These are phyloP conservation scores for Stigmatopora argus DNA, from an alignment of 2,113 vertebrate species.

Conservation along the genomic window DNA sequence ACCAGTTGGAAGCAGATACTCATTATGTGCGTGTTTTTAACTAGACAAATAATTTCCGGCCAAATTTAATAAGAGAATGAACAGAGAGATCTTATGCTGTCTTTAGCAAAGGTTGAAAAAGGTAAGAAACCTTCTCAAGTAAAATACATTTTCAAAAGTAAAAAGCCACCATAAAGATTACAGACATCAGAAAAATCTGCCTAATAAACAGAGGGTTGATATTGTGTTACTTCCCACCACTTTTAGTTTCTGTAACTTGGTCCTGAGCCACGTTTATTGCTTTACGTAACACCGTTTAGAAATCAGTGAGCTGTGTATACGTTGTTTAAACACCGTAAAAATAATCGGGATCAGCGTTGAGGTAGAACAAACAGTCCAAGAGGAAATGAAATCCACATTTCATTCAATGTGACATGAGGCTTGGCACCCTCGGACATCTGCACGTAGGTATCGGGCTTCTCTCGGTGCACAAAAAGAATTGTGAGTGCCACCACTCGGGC, in stretches of 20 bases:
- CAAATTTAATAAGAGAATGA: too few relatives aligned
- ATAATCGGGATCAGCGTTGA: constrained; percentile 15
- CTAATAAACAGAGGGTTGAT: neutral
- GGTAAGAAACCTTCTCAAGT: neutral
- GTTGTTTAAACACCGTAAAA: constrained; percentile 27
- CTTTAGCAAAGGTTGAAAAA: neutral
- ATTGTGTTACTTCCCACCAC: neutral
- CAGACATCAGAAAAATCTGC: neutral
- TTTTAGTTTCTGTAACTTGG: constrained; percentile 9
- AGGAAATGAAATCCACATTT: constrained; percentile 10
- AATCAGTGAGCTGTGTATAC: constrained; percentile 12
- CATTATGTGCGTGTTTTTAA: too few relatives aligned
- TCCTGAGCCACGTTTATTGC: constrained; percentile 20
- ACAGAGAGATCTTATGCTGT: too few relatives aligned
- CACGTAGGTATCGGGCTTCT: neutral
- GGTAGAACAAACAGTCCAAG: constrained; percentile 26
- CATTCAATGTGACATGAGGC: neutral
- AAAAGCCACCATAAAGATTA: neutral
- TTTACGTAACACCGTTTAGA: constrained; percentile 4
- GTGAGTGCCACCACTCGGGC: neutral
- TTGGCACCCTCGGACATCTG: neutral
- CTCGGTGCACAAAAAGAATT: constrained; percentile 1
- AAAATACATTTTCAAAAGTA: neutral
- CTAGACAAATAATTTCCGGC: too few relatives aligned
- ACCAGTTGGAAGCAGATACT: too few relatives aligned